Percentiles rank a stretch among this genome's conserved stretches.
phyloP scores from a whole-genome alignment of 2,797 vertebrate species.

The Oreochromis grahami region DNA sequence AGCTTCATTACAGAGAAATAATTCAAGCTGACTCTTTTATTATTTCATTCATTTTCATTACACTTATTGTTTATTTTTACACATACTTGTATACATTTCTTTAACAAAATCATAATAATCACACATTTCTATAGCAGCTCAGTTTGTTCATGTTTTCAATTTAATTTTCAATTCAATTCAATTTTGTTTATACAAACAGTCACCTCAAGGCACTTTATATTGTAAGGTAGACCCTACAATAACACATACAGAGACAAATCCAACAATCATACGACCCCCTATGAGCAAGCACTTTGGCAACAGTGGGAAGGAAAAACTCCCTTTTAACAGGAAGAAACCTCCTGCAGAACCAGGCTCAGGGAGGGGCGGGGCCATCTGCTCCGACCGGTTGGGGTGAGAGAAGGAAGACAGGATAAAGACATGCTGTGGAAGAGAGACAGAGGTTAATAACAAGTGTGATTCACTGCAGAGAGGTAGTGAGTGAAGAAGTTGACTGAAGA shows the following conservation, averaged over 20 bases:
- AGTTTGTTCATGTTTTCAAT: fast-evolving
- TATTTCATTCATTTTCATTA: fast-evolving
- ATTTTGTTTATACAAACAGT: background rate
- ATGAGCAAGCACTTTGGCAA: background rate
- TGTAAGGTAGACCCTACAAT: background rate
- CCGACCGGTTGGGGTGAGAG: no score
- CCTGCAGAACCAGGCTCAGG: no score
- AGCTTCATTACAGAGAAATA: background rate
- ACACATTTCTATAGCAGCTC: background rate
- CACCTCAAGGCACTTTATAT: background rate
- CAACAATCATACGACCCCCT: fast-evolving
- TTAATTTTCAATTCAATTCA: background rate
- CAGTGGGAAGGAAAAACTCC: background rate
- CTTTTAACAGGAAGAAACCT: background rate
- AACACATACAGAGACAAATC: fast-evolving
- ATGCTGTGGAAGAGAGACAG: no score
- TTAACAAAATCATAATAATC: background rate
- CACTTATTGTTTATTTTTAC: fast-evolving
- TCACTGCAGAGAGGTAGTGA: no score
- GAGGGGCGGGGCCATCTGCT: no score
- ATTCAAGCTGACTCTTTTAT: background rate
- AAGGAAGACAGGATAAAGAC: no score
- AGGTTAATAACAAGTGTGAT: no score
- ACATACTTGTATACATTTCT: background rate
- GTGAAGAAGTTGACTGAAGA: no score